A percentile compares a stretch with the other conserved stretches of the same genome.
Evolutionary conservation across 2,113 vertebrate genomes (phyloP).

Genomic region (Nothocercus nigrocapillus): DNA sequence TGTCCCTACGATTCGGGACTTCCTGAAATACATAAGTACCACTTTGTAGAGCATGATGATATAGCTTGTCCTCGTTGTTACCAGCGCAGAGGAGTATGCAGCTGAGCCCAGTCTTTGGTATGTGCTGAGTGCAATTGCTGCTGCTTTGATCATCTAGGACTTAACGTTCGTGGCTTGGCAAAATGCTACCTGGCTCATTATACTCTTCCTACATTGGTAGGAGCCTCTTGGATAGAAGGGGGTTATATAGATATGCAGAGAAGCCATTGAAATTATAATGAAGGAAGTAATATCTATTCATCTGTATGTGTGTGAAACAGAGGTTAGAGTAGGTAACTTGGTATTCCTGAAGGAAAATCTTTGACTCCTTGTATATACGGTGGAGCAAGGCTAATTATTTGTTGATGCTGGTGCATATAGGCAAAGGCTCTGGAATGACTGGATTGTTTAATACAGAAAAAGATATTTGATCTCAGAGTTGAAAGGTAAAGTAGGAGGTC

Average conservation of each 20-base stretch:
- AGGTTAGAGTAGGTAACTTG: neutral
- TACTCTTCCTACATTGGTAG: neutral
- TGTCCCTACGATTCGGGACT: neutral
- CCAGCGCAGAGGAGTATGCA: neutral
- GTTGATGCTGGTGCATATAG: neutral
- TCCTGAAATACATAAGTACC: neutral
- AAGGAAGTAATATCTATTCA: neutral
- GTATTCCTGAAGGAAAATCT: neutral
- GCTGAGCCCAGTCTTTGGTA: neutral
- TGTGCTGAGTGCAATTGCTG: neutral
- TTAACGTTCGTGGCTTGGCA: neutral
- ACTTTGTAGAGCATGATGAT: neutral
- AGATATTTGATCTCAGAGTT: neutral
- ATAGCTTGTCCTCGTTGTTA: neutral
- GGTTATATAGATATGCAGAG: neutral
- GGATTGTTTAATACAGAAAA: neutral
- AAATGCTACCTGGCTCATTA: neutral
- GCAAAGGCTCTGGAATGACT: neutral
- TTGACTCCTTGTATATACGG: neutral
- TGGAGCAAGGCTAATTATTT: neutral
- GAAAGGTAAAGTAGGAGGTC: neutral
- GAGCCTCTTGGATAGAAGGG: neutral
- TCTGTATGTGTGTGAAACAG: neutral
- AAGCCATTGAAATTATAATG: neutral
- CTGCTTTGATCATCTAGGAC: neutral